These are phyloP conservation scores for Acanthis flammea DNA, from an alignment of 2,797 vertebrate genomes.

Conservation along the genomic window DNA sequence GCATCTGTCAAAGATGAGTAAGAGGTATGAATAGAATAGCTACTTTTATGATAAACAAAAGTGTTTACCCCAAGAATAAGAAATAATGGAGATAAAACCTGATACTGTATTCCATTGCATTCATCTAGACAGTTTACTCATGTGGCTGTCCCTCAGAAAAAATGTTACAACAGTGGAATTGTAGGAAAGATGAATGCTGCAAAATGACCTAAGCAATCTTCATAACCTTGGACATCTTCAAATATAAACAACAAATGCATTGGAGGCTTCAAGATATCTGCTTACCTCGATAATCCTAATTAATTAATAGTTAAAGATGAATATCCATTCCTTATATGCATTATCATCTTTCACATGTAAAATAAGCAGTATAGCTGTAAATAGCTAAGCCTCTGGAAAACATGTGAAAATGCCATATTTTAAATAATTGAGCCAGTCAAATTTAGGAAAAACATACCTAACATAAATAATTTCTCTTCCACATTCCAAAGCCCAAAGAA, in stretches of 20 bases:
- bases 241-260: not conserved
- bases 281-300: not conserved
- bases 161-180: not conserved
- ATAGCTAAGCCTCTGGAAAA: not conserved
- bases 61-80: not conserved
- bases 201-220: not conserved
- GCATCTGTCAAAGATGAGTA: not conserved
- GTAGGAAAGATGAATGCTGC: not conserved
- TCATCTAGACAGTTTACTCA: not conserved
- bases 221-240: not conserved
- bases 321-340: not conserved
- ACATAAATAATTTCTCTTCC: not conserved
- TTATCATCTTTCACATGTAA: not conserved
- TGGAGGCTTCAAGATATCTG: not conserved
- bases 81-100: not conserved
- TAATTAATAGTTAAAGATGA: not conserved
- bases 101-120: not conserved
- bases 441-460: not conserved
- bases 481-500: not conserved
- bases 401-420: fast-evolving
- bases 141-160: not conserved
- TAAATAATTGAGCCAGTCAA: not conserved
- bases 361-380: not conserved
- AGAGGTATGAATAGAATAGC: not conserved
- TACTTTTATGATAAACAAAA: not conserved